Base-by-base conservation (phyloP, 2,113 vertebrate species). In the Morone saxatilis region DNA sequence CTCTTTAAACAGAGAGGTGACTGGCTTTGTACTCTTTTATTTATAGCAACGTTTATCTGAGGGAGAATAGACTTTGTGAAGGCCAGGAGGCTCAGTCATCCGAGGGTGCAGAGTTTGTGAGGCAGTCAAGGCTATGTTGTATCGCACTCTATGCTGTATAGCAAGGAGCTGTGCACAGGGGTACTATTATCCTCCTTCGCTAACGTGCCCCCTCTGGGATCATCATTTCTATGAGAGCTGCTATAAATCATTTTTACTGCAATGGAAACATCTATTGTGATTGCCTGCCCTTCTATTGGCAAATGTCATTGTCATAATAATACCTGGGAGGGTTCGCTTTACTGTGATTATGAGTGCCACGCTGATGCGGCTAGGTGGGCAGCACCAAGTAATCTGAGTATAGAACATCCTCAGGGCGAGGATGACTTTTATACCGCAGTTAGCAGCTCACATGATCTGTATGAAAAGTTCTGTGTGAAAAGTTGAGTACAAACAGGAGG, bases 281-380 rank as follows among this genome's bases (percentile, higher is more conserved):
- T 89, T 76, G 84, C 82, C 71, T 87, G 89, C 90, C 88, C 93
- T 89, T 91, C 90, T 76, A 62, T 88, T 85, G 89, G 87, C 76
- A 90, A 92, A 93, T 91, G 91, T 91, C 93, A 91, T 86, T 80
- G 85, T 89, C 80, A 78, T 90, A 84, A 87, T 90, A 87, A 91
- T 25, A 87, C 76, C 83, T 82, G 76, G 87, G 83, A 86, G 84
- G 87, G 14, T 48, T 76, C 22, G 68, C 80, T 78, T 73, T 68
- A 40, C 72, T 75, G 78, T 80, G 85, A 89, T 85, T 89, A 88
- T 50, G 85, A 87, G 86, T 40, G 60, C 59, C 70, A 56, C 40
- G 38, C 70, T 70, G 75, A 85, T 70, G 87, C n/a, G 8, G 71
- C 10, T 13, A 45, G 82, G 72, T 86, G 76, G 57, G 87, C 81